Percentiles rank a stretch among this genome's conserved stretches.
Conservation (phyloP, 2,797 vertebrate species). For the Poeciliopsis paucimaculata region DNA sequence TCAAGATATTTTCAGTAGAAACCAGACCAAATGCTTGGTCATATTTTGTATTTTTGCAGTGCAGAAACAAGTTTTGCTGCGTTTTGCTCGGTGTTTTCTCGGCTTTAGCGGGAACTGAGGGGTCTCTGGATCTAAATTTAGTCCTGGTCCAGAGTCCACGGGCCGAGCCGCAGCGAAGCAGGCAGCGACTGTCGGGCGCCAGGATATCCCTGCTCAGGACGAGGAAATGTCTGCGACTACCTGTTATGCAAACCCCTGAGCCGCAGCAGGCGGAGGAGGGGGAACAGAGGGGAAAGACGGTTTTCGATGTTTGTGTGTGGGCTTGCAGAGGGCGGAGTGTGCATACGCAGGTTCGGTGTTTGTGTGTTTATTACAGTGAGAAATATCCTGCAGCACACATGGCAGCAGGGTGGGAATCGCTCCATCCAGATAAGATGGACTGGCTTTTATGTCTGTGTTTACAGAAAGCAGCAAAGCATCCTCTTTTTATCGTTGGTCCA, state of each 20-base stretch:
- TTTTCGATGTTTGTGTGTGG: constrained; percentile 66
- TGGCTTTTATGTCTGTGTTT: constrained; percentile 72
- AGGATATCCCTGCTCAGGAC: constrained; percentile 99
- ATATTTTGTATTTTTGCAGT: not conserved
- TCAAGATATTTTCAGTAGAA: not conserved
- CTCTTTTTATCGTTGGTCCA: constrained; percentile 35
- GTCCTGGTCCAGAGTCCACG: constrained; percentile 69
- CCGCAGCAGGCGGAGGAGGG: constrained; percentile 74
- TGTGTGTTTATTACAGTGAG: constrained; percentile 56
- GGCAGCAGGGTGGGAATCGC: constrained; percentile 67
- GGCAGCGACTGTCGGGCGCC: constrained; percentile 97
- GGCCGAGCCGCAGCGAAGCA: constrained; percentile 84
- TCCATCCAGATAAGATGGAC: constrained; percentile 67
- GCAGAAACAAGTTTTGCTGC: constrained; percentile 31
- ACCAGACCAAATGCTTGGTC: not conserved
- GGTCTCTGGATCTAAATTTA: constrained; percentile 91
- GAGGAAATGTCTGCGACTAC: constrained; percentile 99
- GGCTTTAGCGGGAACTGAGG: constrained; percentile 48
- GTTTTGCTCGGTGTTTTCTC: constrained; percentile 24
- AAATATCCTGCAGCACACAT: constrained; percentile 59
- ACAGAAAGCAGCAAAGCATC: constrained; percentile 58
- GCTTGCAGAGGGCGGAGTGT: constrained; percentile 47
- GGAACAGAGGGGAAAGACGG: constrained; percentile 71
- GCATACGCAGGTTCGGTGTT: constrained; percentile 43
- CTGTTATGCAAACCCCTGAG: constrained; percentile 94